A percentile compares a stretch with the other conserved stretches of the same genome.
phyloP scores from a whole-genome alignment of 92 coral and sea anemone genomes.

The Desmophyllum pertusum region DNA sequence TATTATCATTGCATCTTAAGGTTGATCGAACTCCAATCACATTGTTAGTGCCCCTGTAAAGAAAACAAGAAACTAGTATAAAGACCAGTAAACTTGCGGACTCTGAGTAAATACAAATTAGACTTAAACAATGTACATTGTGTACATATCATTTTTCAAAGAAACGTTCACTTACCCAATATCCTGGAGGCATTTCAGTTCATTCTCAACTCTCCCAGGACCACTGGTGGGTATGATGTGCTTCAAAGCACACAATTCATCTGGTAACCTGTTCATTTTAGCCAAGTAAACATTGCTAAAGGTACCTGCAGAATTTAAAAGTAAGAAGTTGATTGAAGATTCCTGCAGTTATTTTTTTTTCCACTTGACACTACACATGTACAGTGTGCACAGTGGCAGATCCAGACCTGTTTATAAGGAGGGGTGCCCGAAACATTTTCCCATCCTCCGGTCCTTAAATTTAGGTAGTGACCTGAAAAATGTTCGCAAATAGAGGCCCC shows the following conservation, averaged over 20 bases:
- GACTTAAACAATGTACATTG: too few relatives aligned
- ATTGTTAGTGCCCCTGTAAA: slow-evolving; percentile 84
- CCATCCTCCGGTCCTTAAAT: too few relatives aligned
- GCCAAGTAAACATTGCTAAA: slow-evolving; percentile 98
- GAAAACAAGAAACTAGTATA: not conserved
- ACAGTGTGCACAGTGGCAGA: too few relatives aligned
- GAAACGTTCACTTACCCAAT: slow-evolving; percentile 79
- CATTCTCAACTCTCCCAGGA: slow-evolving; percentile 95
- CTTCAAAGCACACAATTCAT: slow-evolving; percentile 88
- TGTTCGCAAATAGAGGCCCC: too few relatives aligned
- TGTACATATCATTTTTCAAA: not conserved
- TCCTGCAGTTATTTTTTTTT: not conserved
- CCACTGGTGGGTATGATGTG: slow-evolving; percentile 98
- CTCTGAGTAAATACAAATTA: too few relatives aligned
- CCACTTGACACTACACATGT: not conserved
- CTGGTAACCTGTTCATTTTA: slow-evolving; percentile 75
- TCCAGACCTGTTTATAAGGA: too few relatives aligned
- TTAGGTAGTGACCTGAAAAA: too few relatives aligned
- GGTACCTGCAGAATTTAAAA: slow-evolving; percentile 66
- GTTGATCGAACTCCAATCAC: slow-evolving; percentile 93
- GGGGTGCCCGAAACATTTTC: too few relatives aligned
- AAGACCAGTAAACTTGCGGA: not conserved
- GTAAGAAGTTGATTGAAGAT: not conserved
- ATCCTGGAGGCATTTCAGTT: slow-evolving; percentile 86
- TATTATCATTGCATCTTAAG: slow-evolving; percentile 80